Conservation (phyloP, 2,797 vertebrate genomes). For the Sebastes elongatus region DNA sequence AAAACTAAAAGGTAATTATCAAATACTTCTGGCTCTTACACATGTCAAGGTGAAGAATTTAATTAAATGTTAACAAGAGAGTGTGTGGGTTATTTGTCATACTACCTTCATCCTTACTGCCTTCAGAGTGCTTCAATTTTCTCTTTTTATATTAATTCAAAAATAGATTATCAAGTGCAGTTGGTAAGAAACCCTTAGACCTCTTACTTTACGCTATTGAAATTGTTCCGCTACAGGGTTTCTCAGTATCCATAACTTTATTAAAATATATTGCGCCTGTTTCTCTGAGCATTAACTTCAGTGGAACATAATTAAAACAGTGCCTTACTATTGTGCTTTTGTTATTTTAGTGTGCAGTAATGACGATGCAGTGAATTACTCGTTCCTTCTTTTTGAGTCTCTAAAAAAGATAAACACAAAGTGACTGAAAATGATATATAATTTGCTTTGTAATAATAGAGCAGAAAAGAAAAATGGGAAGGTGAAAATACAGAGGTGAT, state of each 20-base stretch:
- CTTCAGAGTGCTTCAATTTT: neutral
- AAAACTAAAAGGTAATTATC: conserved; percentile 5
- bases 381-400: neutral
- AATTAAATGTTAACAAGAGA: conserved; percentile 37
- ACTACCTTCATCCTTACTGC: conserved; percentile 1
- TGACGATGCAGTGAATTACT: neutral
- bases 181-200: neutral
- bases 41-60: conserved; percentile 13
- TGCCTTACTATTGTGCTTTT: neutral
- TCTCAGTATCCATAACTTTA: neutral
- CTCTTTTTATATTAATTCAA: neutral
- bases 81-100: conserved; percentile 8
- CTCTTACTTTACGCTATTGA: neutral
- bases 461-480: neutral
- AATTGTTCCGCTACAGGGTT: neutral
- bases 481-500: neutral
- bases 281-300: neutral
- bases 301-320: neutral
- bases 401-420: neutral
- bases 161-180: neutral
- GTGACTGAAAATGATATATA: neutral
- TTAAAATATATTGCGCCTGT: neutral
- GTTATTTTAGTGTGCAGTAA: neutral
- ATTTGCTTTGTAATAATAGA: conserved; percentile 10
- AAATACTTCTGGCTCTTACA: neutral